These are phyloP conservation scores for Rhagoletis zephyria DNA, from an alignment of 1,140 invertebrate species.

Conservation along the genomic window DNA sequence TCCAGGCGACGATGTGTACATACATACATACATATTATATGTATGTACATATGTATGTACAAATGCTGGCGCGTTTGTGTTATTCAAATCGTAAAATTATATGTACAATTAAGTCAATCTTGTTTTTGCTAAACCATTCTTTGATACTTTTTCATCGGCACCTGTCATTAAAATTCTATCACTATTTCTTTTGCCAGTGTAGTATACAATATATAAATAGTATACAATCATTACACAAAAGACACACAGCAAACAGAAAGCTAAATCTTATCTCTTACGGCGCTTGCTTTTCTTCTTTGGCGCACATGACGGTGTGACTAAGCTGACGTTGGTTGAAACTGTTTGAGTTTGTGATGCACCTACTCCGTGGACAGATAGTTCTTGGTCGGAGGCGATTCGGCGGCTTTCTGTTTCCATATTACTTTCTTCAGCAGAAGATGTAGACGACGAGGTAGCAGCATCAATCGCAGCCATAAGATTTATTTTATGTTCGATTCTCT, in stretches of 20 bases:
- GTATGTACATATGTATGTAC: too few relatives aligned
- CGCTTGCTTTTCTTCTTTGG: slow-evolving; percentile 72
- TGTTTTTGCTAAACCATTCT: background rate
- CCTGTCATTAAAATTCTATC: background rate
- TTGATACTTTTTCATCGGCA: background rate
- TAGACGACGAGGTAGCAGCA: slow-evolving; percentile 70
- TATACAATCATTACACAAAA: slow-evolving; percentile 69
- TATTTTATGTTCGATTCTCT: slow-evolving; percentile 70
- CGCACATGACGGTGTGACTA: slow-evolving; percentile 63
- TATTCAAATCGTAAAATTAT: background rate
- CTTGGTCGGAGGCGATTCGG: background rate
- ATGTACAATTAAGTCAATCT: background rate
- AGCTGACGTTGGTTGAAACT: slow-evolving; percentile 46
- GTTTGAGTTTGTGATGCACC: background rate
- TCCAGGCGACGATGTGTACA: too few relatives aligned
- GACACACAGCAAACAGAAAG: slow-evolving; percentile 72
- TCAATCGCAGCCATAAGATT: slow-evolving; percentile 70
- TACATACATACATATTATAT: too few relatives aligned
- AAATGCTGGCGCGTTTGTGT: background rate
- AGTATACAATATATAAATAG: slow-evolving; percentile 64
- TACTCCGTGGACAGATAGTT: background rate
- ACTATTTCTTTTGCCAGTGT: background rate
- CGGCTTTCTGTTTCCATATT: slow-evolving; percentile 60
- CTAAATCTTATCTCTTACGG: slow-evolving; percentile 74
- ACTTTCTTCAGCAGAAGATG: slow-evolving; percentile 68